Conservation (phyloP, 2,888 invertebrate genomes). For the Drosophila paramelanica region DNA sequence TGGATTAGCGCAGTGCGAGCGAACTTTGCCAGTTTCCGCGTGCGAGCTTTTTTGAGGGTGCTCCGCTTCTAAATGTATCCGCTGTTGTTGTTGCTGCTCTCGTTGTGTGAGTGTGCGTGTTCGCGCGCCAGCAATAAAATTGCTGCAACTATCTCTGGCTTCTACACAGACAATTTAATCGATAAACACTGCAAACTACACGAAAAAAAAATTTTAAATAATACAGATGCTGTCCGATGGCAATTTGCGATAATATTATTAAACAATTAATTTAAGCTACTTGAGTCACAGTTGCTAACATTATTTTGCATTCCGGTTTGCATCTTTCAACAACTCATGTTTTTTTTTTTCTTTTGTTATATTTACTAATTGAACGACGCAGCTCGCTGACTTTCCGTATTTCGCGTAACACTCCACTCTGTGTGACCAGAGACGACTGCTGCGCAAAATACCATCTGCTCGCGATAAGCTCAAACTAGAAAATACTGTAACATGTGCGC, state of each 20-base stretch:
- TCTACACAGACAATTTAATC: slow-evolving; percentile 45
- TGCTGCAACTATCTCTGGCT: slow-evolving; percentile 12
- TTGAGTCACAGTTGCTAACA: background rate
- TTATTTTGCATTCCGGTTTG: background rate
- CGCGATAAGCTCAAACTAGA: background rate
- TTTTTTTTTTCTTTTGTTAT: slow-evolving; percentile 22
- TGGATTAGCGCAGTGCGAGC: slow-evolving; percentile 2
- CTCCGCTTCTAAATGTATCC: slow-evolving; percentile 20
- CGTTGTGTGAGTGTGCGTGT: slow-evolving; percentile 36
- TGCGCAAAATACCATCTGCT: background rate
- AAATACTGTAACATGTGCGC: slow-evolving; percentile 1
- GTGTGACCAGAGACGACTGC: slow-evolving; percentile 26
- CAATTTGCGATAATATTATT: background rate
- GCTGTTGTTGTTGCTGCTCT: slow-evolving; percentile 8
- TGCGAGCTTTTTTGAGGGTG: slow-evolving; percentile 20
- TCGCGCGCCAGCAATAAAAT: slow-evolving; percentile 62
- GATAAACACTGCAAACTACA: slow-evolving; percentile 28
- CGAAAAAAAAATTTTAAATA: slow-evolving; percentile 11
- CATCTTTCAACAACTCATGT: slow-evolving; percentile 34
- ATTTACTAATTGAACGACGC: slow-evolving; percentile 19
- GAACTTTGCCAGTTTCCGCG: slow-evolving; percentile 35
- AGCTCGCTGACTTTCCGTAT: slow-evolving; percentile 11
- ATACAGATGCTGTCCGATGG: slow-evolving; percentile 1
- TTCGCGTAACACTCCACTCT: slow-evolving; percentile 43
- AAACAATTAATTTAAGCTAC: slow-evolving; percentile 8